Conservation (phyloP, 2,888 invertebrate species). For the Troilus luridus region DNA sequence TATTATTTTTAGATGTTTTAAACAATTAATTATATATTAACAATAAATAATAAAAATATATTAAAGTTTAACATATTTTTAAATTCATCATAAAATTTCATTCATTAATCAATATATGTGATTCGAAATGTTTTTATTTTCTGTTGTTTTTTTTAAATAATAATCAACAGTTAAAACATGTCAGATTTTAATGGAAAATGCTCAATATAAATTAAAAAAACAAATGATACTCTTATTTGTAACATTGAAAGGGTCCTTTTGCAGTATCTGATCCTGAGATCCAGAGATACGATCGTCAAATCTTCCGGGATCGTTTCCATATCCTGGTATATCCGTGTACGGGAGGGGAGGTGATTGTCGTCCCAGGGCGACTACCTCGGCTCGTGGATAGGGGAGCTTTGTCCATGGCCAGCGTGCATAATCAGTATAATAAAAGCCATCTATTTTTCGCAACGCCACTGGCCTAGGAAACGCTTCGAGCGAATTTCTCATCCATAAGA, state of each 20-base stretch:
- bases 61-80: no score
- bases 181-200: no score
- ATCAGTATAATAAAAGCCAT: conserved; percentile 51
- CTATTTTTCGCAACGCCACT: conserved; percentile 45
- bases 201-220: no score
- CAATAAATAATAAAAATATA: no score
- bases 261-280: neutral
- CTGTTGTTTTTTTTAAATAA: no score
- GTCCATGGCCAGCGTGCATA: conserved; percentile 48
- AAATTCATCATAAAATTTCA: no score
- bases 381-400: neutral
- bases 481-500: conserved; percentile 53
- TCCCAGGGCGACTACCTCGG: conserved; percentile 3
- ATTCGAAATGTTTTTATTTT: no score
- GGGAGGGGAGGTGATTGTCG: neutral
- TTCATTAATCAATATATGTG: no score
- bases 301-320: neutral
- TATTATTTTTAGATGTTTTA: no score
- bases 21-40: no score
- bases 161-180: no score
- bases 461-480: conserved; percentile 30
- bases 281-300: neutral
- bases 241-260: neutral
- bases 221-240: neutral
- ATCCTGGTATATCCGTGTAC: neutral